Conservation (phyloP, 2,888 invertebrate genomes). For the Drosophila diplacantha region DNA sequence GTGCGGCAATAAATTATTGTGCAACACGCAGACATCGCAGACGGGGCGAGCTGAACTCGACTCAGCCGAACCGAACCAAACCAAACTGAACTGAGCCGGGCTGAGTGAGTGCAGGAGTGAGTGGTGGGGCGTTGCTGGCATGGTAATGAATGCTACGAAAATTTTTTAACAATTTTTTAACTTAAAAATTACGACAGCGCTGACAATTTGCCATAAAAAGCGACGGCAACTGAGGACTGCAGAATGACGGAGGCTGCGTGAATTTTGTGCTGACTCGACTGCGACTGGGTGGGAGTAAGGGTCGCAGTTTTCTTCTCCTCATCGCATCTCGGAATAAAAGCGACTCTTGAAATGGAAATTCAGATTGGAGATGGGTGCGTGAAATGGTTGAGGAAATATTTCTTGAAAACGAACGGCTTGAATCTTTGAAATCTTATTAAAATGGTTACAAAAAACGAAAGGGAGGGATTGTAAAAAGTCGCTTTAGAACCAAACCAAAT, state of each 20-base stretch:
- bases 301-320: conserved; percentile 1
- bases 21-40: conserved; percentile 67
- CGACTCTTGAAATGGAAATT: conserved; percentile 5
- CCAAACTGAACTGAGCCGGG: conserved; percentile 15
- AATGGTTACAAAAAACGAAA: neutral
- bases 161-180: conserved; percentile 71
- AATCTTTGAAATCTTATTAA: neutral
- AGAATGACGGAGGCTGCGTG: conserved; percentile 33
- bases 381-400: neutral
- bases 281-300: conserved; percentile 8
- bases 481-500: too few species aligned
- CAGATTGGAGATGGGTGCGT: conserved; percentile 15
- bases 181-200: conserved; percentile 72
- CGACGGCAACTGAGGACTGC: conserved; percentile 22
- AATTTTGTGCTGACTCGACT: conserved; percentile 42
- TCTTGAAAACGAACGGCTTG: neutral
- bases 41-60: conserved; percentile 27
- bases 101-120: conserved; percentile 37
- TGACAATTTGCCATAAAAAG: conserved; percentile 67
- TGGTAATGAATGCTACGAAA: conserved; percentile 70
- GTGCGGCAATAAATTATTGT: conserved; percentile 73
- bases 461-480: neutral
- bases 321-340: conserved; percentile 5
- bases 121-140: conserved; percentile 31
- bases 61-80: conserved; percentile 15